Evolutionary conservation across 2,113 vertebrate genomes (phyloP).

Genomic region (Ploceus nigricollis): DNA sequence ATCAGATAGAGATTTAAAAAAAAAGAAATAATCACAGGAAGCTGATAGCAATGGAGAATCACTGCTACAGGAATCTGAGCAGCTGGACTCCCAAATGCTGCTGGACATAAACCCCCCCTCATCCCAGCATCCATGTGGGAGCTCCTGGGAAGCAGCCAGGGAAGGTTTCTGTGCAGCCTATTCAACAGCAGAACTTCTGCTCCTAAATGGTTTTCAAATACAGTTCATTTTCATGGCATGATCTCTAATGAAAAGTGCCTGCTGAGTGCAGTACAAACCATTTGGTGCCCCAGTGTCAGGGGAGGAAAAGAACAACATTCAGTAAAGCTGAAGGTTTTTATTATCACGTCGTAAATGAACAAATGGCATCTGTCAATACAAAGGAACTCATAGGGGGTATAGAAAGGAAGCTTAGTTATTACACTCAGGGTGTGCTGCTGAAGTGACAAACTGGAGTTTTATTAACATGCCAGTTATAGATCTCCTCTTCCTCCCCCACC

Average conservation of each 20-base stretch:
- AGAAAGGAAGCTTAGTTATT: conserved; percentile 69
- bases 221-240: conserved; percentile 63
- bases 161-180: neutral
- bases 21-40: neutral
- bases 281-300: conserved; percentile 77
- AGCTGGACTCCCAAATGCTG: neutral
- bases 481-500: conserved; percentile 50
- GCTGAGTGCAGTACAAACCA: conserved; percentile 70
- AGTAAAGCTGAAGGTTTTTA: conserved; percentile 78
- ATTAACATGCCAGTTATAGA: conserved; percentile 69
- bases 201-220: conserved; percentile 44
- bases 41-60: neutral
- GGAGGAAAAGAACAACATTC: conserved; percentile 73
- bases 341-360: conserved; percentile 83
- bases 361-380: conserved; percentile 84
- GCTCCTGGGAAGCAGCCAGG: neutral
- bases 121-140: neutral
- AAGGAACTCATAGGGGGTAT: conserved; percentile 67
- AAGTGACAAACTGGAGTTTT: conserved; percentile 75
- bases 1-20: neutral
- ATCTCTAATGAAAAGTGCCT: conserved; percentile 77
- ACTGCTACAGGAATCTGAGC: neutral
- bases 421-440: conserved; percentile 63
- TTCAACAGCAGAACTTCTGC: conserved; percentile 17
- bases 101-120: neutral